Evolutionary conservation across 2,113 vertebrate genomes (phyloP), one percentile per base, ranked within the genome.

Genomic region (Gavia stellata): DNA sequence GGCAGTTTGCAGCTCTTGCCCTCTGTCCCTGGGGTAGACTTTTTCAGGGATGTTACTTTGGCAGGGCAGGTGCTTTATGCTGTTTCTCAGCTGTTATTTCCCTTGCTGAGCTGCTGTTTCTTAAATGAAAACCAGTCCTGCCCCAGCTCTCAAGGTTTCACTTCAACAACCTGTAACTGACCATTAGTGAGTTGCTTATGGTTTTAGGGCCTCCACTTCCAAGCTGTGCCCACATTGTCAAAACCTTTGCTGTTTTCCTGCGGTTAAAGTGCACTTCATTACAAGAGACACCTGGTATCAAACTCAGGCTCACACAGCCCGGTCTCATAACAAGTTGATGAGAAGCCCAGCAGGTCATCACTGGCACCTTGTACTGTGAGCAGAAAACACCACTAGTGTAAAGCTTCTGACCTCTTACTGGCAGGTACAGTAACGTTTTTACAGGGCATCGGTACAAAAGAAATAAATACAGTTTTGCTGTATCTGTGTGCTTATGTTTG

Each of bases 201-300:
- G 11, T n/a, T 24, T 2, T 36, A 53, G 14, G 9, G 14, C 28
- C 67, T 62, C 9, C 5, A 2, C 21, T 58, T 58, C 62, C 33
- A 63, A 50, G 16, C 18, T 29, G 13, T 28, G 47, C 5, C 38
- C 17, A 6, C 1, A 0, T 17, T 44, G 9, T 10, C 24, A 66
- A 44, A 85, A 8, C 17, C 18, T 58, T 45, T 83, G 28, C 52
- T 34, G 24, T 9, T 34, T 18, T 15, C 24, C 62, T 67, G n/a
- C 4, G 4, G 77, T 34, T n/a, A 26, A 66, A 71, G 26, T 3
- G 6, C 2, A 3, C 2, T 1, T 25, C 29, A 3, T 33, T 28
- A 18, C 2, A 17, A 6, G 44, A 40, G 34, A 24, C 18, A 52
- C 1, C 12, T 3, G 1, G 14, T 47, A 14, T 7, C 42, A 33